Evolutionary conservation across 2,888 invertebrate species (phyloP).

Genomic region (Metopia argyrocephala): DNA sequence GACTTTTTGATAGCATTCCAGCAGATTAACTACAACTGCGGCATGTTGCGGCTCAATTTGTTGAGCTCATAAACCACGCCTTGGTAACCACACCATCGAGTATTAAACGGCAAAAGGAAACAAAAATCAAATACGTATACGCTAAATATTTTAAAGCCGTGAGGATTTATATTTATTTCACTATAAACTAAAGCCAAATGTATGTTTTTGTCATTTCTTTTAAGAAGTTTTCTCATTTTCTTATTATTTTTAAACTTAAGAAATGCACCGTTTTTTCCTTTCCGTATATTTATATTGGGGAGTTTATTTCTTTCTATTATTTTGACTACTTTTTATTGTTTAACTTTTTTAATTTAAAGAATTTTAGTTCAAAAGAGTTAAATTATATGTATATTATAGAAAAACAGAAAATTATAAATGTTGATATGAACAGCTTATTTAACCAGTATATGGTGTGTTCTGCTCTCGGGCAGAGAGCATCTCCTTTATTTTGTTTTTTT

Average conservation of each 20-base stretch:
- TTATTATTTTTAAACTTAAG: conserved; percentile 6
- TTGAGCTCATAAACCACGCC: conserved; percentile 62
- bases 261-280: neutral
- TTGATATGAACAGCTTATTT: no score
- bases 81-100: conserved; percentile 50
- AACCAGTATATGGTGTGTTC: no score
- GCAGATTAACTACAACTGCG: conserved; percentile 66
- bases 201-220: conserved; percentile 51
- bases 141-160: conserved; percentile 22
- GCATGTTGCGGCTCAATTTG: conserved; percentile 62
- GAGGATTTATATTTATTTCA: conserved; percentile 4
- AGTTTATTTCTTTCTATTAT: no score
- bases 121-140: neutral
- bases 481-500: no score
- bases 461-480: no score
- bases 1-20: conserved; percentile 64
- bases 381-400: no score
- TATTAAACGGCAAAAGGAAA: neutral
- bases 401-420: no score
- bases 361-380: no score
- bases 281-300: no score
- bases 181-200: conserved; percentile 43
- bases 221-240: neutral
- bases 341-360: no score
- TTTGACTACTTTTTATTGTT: no score